phyloP scores from a whole-genome alignment of 2,888 invertebrate species.

The Brenthis daphne region DNA sequence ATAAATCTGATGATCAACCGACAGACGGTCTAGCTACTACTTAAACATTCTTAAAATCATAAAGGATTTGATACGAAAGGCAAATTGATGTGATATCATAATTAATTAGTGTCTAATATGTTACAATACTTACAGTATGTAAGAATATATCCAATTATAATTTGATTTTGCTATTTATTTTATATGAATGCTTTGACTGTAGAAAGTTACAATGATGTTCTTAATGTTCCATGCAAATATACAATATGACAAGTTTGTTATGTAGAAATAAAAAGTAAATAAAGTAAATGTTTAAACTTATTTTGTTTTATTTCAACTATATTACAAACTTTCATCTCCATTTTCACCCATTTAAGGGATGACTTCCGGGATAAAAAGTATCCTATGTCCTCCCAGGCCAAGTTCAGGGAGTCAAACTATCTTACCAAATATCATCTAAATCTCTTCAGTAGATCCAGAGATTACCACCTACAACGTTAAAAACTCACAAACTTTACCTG shows the following conservation, averaged over 20 bases:
- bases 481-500: too few species aligned
- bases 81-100: slow-evolving; percentile 3
- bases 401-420: too few species aligned
- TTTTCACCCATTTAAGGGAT: too few species aligned
- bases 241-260: slow-evolving; percentile 1
- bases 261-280: slow-evolving; percentile 13
- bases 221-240: slow-evolving; percentile 2
- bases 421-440: too few species aligned
- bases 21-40: background rate
- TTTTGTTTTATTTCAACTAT: background rate
- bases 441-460: too few species aligned
- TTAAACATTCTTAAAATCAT: background rate
- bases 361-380: too few species aligned
- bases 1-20: background rate
- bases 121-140: background rate
- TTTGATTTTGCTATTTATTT: slow-evolving; percentile 4
- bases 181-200: slow-evolving; percentile 9
- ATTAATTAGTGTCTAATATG: background rate
- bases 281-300: background rate
- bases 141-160: background rate
- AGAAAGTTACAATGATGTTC: background rate
- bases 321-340: too few species aligned
- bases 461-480: too few species aligned
- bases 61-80: background rate
- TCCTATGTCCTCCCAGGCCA: too few species aligned